Conservation (phyloP, 2,113 vertebrate genomes). For the Porphyrio hochstetteri region DNA sequence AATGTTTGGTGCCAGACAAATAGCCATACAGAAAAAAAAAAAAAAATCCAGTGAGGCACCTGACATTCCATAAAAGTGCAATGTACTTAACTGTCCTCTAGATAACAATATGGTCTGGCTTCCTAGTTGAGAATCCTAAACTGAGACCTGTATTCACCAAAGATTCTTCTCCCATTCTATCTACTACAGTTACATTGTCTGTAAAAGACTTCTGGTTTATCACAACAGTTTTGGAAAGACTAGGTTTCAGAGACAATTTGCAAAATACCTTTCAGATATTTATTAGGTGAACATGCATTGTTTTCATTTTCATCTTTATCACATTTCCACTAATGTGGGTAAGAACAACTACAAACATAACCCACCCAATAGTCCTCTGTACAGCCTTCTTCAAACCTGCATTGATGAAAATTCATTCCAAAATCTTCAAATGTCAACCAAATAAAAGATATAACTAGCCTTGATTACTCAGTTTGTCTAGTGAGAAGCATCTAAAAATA, state of each 20-base stretch:
- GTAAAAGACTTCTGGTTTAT: neutral
- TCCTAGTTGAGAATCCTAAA: neutral
- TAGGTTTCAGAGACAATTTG: neutral
- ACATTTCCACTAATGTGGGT: fast-evolving
- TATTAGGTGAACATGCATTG: neutral
- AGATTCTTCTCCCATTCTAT: neutral
- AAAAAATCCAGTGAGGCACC: neutral
- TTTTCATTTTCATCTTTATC: neutral
- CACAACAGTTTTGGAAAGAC: neutral
- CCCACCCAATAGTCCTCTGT: neutral
- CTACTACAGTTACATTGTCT: neutral
- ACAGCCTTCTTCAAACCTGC: neutral
- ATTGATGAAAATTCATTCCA: neutral
- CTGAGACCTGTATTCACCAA: neutral
- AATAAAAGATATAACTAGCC: neutral
- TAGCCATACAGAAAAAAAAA: neutral
- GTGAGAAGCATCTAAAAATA: neutral
- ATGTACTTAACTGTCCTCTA: neutral
- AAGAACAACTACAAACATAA: neutral
- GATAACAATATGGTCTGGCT: neutral
- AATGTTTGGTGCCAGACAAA: neutral
- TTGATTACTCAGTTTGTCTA: neutral
- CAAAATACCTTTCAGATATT: neutral
- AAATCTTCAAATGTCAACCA: neutral
- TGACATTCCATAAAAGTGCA: neutral